phyloP scores from a whole-genome alignment of 2,797 vertebrate genomes.

The Darevskia nairensis region DNA sequence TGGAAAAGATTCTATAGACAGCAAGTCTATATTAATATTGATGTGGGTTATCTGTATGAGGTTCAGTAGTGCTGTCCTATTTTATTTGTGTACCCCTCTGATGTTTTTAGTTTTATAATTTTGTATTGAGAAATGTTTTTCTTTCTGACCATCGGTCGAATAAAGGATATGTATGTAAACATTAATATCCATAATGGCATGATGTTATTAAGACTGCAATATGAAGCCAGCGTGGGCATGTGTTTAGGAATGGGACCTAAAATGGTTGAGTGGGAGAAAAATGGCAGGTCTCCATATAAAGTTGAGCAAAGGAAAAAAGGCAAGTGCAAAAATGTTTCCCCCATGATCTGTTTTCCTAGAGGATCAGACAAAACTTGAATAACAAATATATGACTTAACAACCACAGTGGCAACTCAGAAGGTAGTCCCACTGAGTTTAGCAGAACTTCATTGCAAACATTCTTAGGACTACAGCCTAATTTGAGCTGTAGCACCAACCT shows the following conservation, averaged over 20 bases:
- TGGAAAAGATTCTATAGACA: conserved; percentile 6
- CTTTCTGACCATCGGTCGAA: no score
- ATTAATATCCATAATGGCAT: neutral
- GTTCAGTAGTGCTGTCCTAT: no score
- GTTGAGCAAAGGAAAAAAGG: neutral
- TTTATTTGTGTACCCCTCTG: no score
- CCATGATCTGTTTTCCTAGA: neutral
- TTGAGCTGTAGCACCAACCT: neutral
- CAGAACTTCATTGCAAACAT: neutral
- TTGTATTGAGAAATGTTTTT: no score
- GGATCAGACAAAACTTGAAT: neutral
- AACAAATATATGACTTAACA: neutral
- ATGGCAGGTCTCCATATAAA: neutral
- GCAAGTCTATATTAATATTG: neutral
- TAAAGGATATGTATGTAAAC: no score
- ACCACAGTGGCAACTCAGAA: neutral
- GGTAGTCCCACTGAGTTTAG: neutral
- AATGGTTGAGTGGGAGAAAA: neutral
- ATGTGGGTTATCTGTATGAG: no score
- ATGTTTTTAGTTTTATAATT: no score
- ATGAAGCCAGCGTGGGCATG: neutral
- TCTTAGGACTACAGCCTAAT: neutral
- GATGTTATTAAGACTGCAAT: neutral
- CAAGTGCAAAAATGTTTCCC: neutral
- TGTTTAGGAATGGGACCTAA: neutral